Evolutionary conservation across 2,113 vertebrate species (phyloP).

Genomic region (Bagarius yarrelli): DNA sequence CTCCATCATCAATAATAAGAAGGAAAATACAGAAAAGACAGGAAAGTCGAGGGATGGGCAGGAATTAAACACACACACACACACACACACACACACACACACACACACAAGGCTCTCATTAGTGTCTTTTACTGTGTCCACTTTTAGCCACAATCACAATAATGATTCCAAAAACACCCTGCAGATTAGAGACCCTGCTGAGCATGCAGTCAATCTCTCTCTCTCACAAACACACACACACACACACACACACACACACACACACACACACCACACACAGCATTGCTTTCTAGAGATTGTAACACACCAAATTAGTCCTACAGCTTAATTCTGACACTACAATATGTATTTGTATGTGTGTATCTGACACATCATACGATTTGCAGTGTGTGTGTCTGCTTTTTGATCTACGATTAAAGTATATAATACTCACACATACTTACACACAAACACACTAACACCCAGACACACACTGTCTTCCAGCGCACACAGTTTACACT

Average conservation of each 20-base stretch:
- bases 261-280: conserved; percentile 33
- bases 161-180: conserved; percentile 1
- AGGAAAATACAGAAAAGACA: background rate
- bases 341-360: background rate
- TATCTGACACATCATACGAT: no score
- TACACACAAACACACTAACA: background rate
- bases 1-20: conserved; percentile 43
- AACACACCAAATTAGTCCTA: no score
- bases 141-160: conserved; percentile 15
- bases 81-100: conserved; percentile 43
- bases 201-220: background rate
- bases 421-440: conserved; percentile 66
- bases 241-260: background rate
- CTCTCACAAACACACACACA: background rate
- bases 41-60: background rate
- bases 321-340: no score
- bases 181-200: conserved; percentile 2
- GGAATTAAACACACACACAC: conserved; percentile 40
- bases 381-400: no score
- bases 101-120: background rate
- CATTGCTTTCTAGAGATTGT: background rate
- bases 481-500: background rate
- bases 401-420: conserved; percentile 64
- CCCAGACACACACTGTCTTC: background rate
- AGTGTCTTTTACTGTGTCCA: background rate